Conservation (phyloP, 2,113 vertebrate genomes). For the Chaetorhynchus papuensis region DNA sequence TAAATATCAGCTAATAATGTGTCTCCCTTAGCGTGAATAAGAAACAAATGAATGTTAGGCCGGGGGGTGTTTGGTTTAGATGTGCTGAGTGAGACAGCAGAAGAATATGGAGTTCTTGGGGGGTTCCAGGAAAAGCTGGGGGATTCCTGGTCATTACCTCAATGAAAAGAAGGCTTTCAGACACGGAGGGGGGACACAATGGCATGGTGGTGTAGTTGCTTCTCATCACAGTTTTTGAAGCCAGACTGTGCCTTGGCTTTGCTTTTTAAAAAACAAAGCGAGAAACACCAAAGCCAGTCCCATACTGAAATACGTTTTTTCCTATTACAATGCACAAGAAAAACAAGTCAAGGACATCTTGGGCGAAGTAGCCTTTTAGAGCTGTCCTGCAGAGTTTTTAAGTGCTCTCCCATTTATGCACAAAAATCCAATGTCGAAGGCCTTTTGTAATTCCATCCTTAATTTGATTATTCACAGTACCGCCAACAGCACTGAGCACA, state of each 20-base stretch:
- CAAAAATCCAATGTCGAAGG: background rate
- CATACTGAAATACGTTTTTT: background rate
- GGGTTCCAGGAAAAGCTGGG: background rate
- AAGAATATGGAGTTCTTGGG: background rate
- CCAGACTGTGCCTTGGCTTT: background rate
- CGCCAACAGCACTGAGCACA: background rate
- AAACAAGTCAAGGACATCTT: background rate
- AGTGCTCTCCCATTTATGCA: constrained; percentile 15
- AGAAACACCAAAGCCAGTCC: fast-evolving
- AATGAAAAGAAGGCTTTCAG: background rate
- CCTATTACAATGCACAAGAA: background rate
- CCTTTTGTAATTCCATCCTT: constrained; percentile 1
- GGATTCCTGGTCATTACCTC: background rate
- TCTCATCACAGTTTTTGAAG: background rate
- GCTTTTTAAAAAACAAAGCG: background rate
- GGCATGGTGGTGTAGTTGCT: background rate
- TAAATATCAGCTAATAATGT: background rate
- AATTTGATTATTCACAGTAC: background rate
- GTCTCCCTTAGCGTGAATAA: background rate
- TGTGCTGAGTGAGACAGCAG: background rate
- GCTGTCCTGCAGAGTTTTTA: background rate
- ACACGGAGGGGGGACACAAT: background rate
- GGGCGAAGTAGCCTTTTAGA: background rate
- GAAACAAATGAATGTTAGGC: background rate
- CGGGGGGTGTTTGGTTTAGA: background rate